These are phyloP conservation scores for Datnioides undecimradiatus DNA, from an alignment of 2,113 vertebrate species.

Conservation along the genomic window DNA sequence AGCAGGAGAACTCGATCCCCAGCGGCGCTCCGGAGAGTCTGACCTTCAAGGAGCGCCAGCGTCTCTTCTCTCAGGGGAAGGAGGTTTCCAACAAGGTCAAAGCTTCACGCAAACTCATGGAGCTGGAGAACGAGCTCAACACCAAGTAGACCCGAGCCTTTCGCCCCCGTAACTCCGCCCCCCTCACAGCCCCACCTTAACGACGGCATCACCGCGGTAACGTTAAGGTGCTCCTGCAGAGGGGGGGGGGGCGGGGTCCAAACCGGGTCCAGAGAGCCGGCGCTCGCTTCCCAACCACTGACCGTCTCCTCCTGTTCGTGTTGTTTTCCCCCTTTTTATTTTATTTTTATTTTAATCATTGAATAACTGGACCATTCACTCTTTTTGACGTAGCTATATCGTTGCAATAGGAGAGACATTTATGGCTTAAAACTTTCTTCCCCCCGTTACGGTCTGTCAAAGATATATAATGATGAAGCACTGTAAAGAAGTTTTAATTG, in stretches of 20 bases:
- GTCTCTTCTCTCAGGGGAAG: slow-evolving; percentile 98
- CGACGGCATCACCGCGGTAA: not conserved
- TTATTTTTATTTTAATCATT: slow-evolving; percentile 77
- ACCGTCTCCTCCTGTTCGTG: slow-evolving; percentile 66
- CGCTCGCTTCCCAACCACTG: slow-evolving; percentile 40
- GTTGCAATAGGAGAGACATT: slow-evolving; percentile 82
- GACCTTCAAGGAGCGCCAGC: slow-evolving; percentile 97
- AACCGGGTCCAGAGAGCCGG: slow-evolving; percentile 17
- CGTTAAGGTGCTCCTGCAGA: slow-evolving; percentile 56
- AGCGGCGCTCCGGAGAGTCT: slow-evolving; percentile 92
- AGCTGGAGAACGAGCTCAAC: slow-evolving; percentile 98
- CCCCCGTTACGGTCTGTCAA: slow-evolving; percentile 81
- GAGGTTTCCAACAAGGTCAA: slow-evolving; percentile 98
- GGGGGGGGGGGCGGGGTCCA: no score
- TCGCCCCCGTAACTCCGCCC: no score
- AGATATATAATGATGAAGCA: slow-evolving; percentile 86
- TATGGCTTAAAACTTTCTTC: slow-evolving; percentile 69
- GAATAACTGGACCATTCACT: slow-evolving; percentile 82
- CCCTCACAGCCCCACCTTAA: slow-evolving; percentile 58
- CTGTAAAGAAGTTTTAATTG: slow-evolving; percentile 89
- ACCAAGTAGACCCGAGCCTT: slow-evolving; percentile 85
- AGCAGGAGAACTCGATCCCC: slow-evolving; percentile 86
- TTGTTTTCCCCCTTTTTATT: slow-evolving; percentile 45
- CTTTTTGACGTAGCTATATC: slow-evolving; percentile 80
- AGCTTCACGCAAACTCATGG: slow-evolving; percentile 95